Evolutionary conservation across 2,888 invertebrate genomes (phyloP), one percentile per base, ranked within the genome.

Genomic region (Clunio marinus): DNA sequence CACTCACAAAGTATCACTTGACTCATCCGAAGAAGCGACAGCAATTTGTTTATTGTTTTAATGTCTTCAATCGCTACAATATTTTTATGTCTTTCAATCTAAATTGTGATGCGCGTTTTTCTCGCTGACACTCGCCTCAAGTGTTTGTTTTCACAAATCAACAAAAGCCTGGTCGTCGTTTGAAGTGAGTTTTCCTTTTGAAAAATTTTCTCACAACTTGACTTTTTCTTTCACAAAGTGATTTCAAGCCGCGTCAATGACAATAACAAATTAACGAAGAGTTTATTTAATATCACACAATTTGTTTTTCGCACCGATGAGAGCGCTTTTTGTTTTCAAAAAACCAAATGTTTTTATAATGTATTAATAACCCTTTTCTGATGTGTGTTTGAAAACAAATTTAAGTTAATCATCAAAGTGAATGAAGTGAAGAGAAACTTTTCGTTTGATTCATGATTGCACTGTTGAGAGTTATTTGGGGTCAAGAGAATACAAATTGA

Each of bases 201-300:
- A 59, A 59, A 59, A 22, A 62, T 62, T 63, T 51, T 22, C 22
- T 51, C 51, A 51, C n/a, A n/a, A n/a, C n/a, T n/a, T n/a, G n/a
- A n/a, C n/a, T n/a, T n/a, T n/a, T n/a, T n/a, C n/a, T n/a, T n/a
- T n/a, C n/a, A n/a, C n/a, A 51, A 51, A 2, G 13, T 22, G 51
- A 51, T 24, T 24, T 46, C 45, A 65, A 13, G 46, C 27, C 15
- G 46, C 41, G 66, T 7, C n/a, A 32, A 51, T 66, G 66, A 66
- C 66, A 66, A 55, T 55, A 66, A 66, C 66, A 66, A 66, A 66
- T 66, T 65, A 65, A 46, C 63, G 55, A 66, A 24, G n/a, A 66
- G 66, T 66, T 66, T 66, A 66, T 66, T 55, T 20, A 51, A 66
- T 55, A 51, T 35, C 66, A 66, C 24, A 28, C 32, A 55, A 66